These are phyloP conservation scores for Misgurnus anguillicaudatus DNA, from an alignment of 2,113 vertebrate species.

Conservation along the genomic window DNA sequence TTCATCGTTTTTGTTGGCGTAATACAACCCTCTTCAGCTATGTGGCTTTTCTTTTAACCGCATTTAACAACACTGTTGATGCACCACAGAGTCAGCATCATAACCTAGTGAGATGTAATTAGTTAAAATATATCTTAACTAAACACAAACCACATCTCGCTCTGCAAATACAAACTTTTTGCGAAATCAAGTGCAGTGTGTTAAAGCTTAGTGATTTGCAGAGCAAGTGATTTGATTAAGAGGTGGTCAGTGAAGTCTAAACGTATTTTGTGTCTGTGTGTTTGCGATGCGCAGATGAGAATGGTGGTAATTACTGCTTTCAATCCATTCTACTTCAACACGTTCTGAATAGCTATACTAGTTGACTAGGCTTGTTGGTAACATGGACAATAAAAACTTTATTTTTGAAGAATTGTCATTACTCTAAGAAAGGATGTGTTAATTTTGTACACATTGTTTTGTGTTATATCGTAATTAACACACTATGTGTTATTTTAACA, in stretches of 20 bases:
- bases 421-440: no score
- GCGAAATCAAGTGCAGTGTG: not conserved
- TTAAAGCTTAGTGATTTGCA: not conserved
- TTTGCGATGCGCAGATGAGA: not conserved
- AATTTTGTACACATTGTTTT: no score
- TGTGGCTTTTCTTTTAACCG: conserved; percentile 23
- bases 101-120: not conserved
- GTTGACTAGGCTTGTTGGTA: no score
- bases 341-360: no score
- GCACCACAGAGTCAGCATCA: not conserved
- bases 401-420: no score
- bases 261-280: not conserved
- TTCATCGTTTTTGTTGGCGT: not conserved
- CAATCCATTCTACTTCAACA: no score
- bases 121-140: conserved; percentile 15
- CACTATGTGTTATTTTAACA: no score
- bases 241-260: not conserved
- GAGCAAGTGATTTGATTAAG: not conserved
- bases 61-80: not conserved
- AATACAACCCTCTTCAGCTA: not conserved
- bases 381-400: no score
- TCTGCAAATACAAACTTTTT: not conserved
- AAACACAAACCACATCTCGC: not conserved
- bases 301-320: not conserved
- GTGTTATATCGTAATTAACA: no score